Evolutionary conservation across 53 echinoderm and acorn worm genomes (phyloP).

Genomic region (Actinopyga echinites): DNA sequence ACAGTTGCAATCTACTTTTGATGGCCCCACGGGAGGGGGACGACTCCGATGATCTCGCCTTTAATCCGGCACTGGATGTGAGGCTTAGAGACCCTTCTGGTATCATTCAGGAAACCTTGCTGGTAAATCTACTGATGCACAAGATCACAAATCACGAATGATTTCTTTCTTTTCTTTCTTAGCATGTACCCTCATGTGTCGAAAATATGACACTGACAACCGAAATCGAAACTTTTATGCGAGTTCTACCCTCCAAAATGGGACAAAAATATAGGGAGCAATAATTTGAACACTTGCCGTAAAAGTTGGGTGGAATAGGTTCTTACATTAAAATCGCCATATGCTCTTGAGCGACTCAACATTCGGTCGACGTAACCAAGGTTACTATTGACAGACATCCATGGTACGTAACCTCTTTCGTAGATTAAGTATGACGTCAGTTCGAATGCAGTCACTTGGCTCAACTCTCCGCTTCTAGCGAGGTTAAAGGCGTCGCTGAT

Average conservation of each 20-base stretch:
- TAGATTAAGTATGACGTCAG: constrained; percentile 69
- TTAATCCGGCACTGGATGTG: no score
- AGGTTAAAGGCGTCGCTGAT: constrained; percentile 86
- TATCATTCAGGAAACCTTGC: no score
- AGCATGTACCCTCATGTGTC: not conserved
- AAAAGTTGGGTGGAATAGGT: not conserved
- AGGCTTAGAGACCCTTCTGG: no score
- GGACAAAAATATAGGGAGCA: not conserved
- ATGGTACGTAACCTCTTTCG: constrained; percentile 76
- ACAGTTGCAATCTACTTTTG: no score
- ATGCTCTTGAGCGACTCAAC: constrained; percentile 72
- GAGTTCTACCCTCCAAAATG: not conserved
- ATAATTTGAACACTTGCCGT: not conserved
- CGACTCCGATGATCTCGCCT: no score
- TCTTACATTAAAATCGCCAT: constrained; percentile 78
- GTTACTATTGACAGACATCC: constrained; percentile 52
- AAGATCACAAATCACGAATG: no score
- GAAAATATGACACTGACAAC: not conserved
- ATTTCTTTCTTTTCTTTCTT: no score
- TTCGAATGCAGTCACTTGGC: constrained; percentile 65
- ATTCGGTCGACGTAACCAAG: constrained; percentile 69
- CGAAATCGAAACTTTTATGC: not conserved
- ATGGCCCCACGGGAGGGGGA: no score
- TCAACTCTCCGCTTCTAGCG: constrained; percentile 72
- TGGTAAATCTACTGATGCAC: no score